Percentiles rank a stretch among this genome's conserved stretches.
Conservation (phyloP, 2,888 invertebrate genomes). For the Serrognathus titanus region DNA sequence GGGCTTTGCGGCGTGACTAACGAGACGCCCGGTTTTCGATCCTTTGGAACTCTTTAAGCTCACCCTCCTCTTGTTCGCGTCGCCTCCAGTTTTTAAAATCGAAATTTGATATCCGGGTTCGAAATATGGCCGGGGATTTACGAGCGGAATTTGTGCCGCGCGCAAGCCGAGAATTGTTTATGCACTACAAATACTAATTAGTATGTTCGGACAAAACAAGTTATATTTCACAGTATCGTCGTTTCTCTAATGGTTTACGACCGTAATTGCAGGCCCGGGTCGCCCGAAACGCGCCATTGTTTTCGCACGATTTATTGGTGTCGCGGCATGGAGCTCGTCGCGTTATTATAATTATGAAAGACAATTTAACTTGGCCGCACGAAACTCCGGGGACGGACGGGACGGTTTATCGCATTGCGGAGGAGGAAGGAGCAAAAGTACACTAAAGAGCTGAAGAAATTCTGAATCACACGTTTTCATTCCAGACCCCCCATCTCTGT, state of each 20-base stretch:
- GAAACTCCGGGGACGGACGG: not conserved
- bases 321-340: not conserved
- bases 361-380: not conserved
- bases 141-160: no score
- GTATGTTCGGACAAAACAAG: not conserved
- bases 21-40: conserved; percentile 18
- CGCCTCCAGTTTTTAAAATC: no score
- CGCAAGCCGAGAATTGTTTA: not conserved
- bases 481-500: no score
- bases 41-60: not conserved
- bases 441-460: no score
- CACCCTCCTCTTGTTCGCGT: no score
- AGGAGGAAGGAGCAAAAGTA: not conserved
- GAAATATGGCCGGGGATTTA: no score
- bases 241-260: not conserved
- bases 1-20: conserved; percentile 24
- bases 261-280: not conserved
- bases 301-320: not conserved
- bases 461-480: no score
- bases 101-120: no score
- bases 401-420: not conserved
- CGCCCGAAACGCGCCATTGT: not conserved
- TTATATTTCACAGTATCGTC: not conserved
- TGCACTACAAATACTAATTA: not conserved
- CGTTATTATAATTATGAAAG: not conserved